Percentiles rank a stretch among this genome's conserved stretches.
Conservation (phyloP, 2,888 invertebrate species). For the Resseliella maxima region DNA sequence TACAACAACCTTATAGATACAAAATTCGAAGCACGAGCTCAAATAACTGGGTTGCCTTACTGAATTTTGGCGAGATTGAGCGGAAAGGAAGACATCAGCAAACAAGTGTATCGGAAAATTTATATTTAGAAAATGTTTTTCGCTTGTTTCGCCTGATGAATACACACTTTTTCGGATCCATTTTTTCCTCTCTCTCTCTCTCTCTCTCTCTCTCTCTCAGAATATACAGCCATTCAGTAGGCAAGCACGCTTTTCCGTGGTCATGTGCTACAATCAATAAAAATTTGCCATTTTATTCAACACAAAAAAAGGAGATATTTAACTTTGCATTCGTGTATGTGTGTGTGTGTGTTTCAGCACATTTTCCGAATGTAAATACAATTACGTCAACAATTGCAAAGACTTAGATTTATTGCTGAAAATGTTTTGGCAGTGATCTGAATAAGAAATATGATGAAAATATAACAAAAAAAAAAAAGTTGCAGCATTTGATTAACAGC, state of each 20-base stretch:
- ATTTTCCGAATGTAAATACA: constrained; percentile 16
- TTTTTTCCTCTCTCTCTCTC: background rate
- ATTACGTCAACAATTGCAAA: no score
- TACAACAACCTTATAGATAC: no score
- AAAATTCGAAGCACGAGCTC: no score
- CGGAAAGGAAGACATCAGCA: background rate
- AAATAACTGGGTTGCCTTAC: background rate
- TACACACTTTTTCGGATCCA: constrained; percentile 26
- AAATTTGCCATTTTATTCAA: background rate
- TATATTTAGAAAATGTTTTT: constrained; percentile 36
- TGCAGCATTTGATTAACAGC: background rate
- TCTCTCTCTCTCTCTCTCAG: background rate
- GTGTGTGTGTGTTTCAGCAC: background rate
- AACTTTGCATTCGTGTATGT: background rate
- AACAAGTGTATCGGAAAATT: constrained; percentile 45
- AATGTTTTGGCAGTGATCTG: background rate
- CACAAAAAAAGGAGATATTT: background rate
- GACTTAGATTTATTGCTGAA: background rate
- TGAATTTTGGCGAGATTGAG: background rate
- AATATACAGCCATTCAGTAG: background rate
- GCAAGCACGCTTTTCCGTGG: background rate
- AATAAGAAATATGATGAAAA: background rate
- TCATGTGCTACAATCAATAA: constrained; percentile 22
- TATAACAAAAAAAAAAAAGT: background rate
- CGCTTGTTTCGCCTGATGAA: background rate